These are phyloP conservation scores for Metellina segmentata DNA, from an alignment of 2,888 invertebrate species.

Conservation along the genomic window DNA sequence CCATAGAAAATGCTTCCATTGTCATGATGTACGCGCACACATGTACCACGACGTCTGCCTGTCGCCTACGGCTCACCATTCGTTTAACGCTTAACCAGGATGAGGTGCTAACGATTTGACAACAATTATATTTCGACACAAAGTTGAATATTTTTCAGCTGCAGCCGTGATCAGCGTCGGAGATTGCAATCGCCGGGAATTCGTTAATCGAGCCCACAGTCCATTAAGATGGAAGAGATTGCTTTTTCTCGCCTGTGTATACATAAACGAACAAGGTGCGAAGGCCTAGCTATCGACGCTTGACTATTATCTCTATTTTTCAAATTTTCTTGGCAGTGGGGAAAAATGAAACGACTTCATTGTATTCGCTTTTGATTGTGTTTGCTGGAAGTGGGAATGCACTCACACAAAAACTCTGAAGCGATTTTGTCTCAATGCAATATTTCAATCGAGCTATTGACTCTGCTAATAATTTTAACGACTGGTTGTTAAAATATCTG, in stretches of 20 bases:
- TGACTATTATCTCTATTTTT: no score
- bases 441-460: no score
- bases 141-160: conserved; percentile 28
- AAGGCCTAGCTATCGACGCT: no score
- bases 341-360: no score
- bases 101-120: conserved; percentile 66
- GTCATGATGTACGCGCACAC: conserved; percentile 46
- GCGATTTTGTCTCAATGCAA: no score
- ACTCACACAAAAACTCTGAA: no score
- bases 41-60: conserved; percentile 17
- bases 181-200: conserved; percentile 23
- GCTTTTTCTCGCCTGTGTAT: conserved; percentile 5
- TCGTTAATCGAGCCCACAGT: conserved; percentile 42
- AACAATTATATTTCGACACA: conserved; percentile 62
- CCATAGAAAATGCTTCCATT: conserved; percentile 48
- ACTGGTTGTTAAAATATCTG: no score
- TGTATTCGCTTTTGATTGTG: no score
- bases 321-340: no score
- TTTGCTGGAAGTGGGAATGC: no score
- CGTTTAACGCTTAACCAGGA: conserved; percentile 53
- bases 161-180: conserved; percentile 18
- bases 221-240: conserved; percentile 27
- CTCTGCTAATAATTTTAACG: no score
- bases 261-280: no score
- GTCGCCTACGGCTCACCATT: conserved; percentile 48